A percentile compares a stretch with the other conserved stretches of the same genome.
Conservation (phyloP, 2,113 vertebrate species). For the Arizona elegans region DNA sequence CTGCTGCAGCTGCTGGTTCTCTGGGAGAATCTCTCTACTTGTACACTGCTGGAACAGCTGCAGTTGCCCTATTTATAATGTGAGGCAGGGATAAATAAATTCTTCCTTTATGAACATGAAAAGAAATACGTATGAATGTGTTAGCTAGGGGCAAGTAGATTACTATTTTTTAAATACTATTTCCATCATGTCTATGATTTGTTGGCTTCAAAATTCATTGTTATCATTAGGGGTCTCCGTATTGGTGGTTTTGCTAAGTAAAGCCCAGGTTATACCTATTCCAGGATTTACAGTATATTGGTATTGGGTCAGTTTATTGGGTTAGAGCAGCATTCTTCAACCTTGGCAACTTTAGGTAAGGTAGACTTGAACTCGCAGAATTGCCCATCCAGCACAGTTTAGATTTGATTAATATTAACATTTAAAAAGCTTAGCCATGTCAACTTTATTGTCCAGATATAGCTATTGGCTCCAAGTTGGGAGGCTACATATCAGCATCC, state of each 20-base stretch:
- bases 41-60: not conserved
- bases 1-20: not conserved
- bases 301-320: not conserved
- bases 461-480: not conserved
- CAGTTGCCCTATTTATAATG: conserved; percentile 40
- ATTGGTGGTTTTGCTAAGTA: not conserved
- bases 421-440: not conserved
- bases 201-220: not conserved
- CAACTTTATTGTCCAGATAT: not conserved
- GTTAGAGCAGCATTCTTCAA: not conserved
- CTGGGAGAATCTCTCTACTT: not conserved
- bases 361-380: not conserved
- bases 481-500: not conserved
- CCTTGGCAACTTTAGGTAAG: not conserved
- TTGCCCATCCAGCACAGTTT: not conserved
- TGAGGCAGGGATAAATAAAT: conserved; percentile 46
- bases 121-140: not conserved
- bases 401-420: not conserved
- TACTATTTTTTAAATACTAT: not conserved
- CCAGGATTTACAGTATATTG: not conserved
- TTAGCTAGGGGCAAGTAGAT: not conserved
- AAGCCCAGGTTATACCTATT: not conserved
- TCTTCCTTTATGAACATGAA: conserved; percentile 16
- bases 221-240: not conserved
- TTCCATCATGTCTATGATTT: not conserved